Conservation (phyloP, 2,113 vertebrate species). For the Mus spicilegus region DNA sequence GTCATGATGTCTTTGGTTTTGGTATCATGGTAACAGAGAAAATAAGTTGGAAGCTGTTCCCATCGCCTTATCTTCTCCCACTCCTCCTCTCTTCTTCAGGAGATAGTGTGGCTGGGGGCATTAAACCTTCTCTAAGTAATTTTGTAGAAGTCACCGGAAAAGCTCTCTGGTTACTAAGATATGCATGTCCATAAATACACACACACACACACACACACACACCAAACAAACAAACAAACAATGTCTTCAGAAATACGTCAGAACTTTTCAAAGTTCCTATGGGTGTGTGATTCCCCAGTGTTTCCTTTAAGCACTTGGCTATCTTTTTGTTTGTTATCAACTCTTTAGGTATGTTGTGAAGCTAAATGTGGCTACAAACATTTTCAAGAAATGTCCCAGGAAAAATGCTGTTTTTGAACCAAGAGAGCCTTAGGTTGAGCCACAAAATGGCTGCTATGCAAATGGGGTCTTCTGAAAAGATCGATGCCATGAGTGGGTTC, state of each 20-base stretch:
- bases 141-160: background rate
- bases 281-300: no score
- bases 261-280: background rate
- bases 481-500: rapidly evolving
- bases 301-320: background rate
- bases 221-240: background rate
- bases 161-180: background rate
- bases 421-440: background rate
- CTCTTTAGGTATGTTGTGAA: background rate
- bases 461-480: background rate
- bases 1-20: background rate
- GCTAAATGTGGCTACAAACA: background rate
- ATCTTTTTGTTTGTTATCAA: background rate
- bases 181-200: no score
- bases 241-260: background rate
- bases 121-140: background rate
- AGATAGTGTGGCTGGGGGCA: background rate
- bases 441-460: background rate
- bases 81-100: background rate
- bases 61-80: background rate
- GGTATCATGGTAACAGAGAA: background rate
- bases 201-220: background rate
- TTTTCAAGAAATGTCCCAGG: background rate
- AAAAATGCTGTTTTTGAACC: background rate
- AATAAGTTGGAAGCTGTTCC: background rate